A percentile compares a stretch with the other conserved stretches of the same genome.
Conservation (phyloP, 2,797 vertebrate genomes). For the Heterohyrax brucei region DNA sequence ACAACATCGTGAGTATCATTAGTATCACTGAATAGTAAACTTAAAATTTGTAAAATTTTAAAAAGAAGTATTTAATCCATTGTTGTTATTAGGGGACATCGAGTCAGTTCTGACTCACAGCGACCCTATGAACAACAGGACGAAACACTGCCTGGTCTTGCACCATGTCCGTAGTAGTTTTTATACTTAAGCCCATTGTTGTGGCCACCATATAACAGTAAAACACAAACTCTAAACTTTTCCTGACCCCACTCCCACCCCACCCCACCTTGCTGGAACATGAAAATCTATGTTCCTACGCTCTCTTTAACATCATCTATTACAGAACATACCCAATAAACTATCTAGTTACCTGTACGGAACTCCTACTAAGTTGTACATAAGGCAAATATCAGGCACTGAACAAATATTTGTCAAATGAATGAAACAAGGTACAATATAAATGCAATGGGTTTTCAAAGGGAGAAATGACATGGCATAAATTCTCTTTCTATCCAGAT, state of each 20-base stretch:
- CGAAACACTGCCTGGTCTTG: too few relatives aligned
- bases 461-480: conserved; percentile 32
- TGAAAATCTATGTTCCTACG: conserved; percentile 24
- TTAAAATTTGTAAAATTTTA: neutral
- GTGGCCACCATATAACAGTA: neutral
- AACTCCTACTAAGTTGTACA: neutral
- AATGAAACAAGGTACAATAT: conserved; percentile 18
- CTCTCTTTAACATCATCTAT: neutral
- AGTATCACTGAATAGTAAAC: neutral
- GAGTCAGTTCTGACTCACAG: too few relatives aligned
- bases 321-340: conserved; percentile 41
- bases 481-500: conserved; percentile 14
- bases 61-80: conserved; percentile 38
- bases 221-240: neutral
- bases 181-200: too few relatives aligned
- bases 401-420: conserved; percentile 24
- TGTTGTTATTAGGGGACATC: too few relatives aligned
- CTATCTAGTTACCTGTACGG: neutral
- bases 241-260: neutral
- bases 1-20: too few relatives aligned
- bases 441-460: conserved; percentile 14
- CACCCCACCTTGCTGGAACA: neutral
- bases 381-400: conserved; percentile 34
- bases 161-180: too few relatives aligned
- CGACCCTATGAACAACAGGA: too few relatives aligned